phyloP scores from a whole-genome alignment of 2,888 invertebrate genomes.

The Penaeus monodon region DNA sequence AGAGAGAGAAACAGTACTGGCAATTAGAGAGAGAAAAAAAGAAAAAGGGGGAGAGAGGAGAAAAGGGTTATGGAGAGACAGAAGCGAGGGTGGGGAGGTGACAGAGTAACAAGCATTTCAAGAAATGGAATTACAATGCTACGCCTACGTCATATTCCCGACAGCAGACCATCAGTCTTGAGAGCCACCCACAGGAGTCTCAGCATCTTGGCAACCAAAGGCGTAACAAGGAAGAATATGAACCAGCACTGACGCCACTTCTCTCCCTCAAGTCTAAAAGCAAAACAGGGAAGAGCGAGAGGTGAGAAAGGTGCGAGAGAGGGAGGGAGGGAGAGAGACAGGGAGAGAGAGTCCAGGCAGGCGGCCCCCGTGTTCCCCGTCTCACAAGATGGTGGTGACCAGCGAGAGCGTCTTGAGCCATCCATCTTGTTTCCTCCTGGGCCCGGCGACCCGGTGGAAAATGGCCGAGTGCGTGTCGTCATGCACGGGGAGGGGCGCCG shows the following conservation, averaged over 20 bases:
- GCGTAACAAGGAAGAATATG: too few species aligned
- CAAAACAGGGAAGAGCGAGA: not conserved
- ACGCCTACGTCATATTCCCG: too few species aligned
- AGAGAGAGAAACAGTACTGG: not conserved
- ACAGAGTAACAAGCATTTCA: not conserved
- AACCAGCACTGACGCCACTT: not conserved
- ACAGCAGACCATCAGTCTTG: too few species aligned
- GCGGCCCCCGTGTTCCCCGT: not conserved
- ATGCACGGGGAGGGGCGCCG: conserved; percentile 48
- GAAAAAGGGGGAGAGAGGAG: too few species aligned
- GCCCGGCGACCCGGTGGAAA: conserved; percentile 38
- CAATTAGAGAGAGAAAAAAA: too few species aligned
- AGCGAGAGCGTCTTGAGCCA: not conserved
- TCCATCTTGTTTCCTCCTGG: conserved; percentile 4
- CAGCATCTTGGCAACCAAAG: too few species aligned
- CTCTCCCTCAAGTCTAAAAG: too few species aligned
- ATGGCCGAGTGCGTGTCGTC: conserved; percentile 47
- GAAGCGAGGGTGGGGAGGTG: not conserved
- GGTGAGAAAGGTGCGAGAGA: not conserved
- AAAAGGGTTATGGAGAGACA: not conserved
- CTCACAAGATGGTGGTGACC: not conserved
- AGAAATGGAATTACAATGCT: too few species aligned
- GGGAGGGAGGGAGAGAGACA: not conserved
- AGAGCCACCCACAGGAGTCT: too few species aligned
- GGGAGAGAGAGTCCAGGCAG: not conserved